Evolutionary conservation across 2,888 invertebrate species (phyloP).

Genomic region (Pollenia angustigena): DNA sequence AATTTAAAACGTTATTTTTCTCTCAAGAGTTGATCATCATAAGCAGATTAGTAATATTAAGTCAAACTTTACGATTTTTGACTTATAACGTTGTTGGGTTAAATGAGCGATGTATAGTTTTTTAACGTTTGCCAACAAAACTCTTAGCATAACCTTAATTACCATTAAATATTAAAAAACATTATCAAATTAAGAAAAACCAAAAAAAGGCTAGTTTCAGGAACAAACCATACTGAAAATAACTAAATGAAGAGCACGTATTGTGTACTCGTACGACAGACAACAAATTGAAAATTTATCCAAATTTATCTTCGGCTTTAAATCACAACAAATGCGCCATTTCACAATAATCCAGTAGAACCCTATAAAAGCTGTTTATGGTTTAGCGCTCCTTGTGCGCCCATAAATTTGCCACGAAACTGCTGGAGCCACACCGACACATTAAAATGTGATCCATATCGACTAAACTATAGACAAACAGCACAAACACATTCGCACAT

Average conservation of each 20-base stretch:
- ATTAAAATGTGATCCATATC: slow-evolving; percentile 53
- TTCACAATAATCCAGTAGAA: slow-evolving; percentile 81
- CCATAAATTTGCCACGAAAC: slow-evolving; percentile 80
- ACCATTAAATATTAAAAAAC: slow-evolving; percentile 22
- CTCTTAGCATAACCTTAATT: slow-evolving; percentile 7
- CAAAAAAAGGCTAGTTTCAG: neutral
- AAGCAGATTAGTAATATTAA: no score
- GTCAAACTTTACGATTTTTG: no score
- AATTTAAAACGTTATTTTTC: no score
- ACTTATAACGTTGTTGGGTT: no score
- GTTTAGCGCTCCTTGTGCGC: slow-evolving; percentile 82
- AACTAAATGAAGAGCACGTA: slow-evolving; percentile 19
- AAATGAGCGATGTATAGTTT: no score
- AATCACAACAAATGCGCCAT: slow-evolving; percentile 70
- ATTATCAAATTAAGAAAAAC: slow-evolving; percentile 59
- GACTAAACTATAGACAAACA: neutral
- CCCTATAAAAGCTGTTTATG: slow-evolving; percentile 83
- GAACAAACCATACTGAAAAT: neutral
- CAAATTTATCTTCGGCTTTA: slow-evolving; percentile 70
- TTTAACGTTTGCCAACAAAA: neutral
- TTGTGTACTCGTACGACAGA: slow-evolving; percentile 10
- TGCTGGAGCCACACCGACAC: slow-evolving; percentile 71
- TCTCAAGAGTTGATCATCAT: no score
- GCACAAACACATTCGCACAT: neutral
- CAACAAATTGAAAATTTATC: slow-evolving; percentile 57